phyloP scores from a whole-genome alignment of 1,140 invertebrate genomes.

The Samia ricini region DNA sequence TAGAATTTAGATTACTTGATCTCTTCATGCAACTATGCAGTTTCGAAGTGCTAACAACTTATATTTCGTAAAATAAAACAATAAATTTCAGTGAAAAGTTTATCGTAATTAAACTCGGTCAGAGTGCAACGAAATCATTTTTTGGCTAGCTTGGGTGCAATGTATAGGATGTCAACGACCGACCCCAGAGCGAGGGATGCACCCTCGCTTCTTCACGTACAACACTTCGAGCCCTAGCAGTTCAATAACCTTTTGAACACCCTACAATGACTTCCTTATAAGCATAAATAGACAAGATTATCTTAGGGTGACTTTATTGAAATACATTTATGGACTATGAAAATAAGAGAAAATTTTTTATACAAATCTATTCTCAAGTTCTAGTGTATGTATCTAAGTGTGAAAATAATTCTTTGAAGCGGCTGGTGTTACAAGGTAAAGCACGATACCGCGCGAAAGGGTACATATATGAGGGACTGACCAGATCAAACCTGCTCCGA shows the following conservation, averaged over 20 bases:
- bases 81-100: background rate
- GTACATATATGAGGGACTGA: too few species aligned
- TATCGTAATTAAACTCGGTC: background rate
- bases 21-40: too few species aligned
- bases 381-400: too few species aligned
- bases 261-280: background rate
- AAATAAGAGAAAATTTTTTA: too few species aligned
- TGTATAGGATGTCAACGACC: conserved; percentile 63
- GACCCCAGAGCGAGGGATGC: conserved; percentile 47
- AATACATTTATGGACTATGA: too few species aligned
- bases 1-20: too few species aligned
- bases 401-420: too few species aligned
- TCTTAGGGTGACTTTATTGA: background rate
- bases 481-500: too few species aligned
- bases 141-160: conserved; percentile 40
- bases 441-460: too few species aligned
- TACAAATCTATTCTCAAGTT: too few species aligned
- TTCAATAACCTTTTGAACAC: conserved; percentile 49
- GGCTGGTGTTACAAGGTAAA: too few species aligned
- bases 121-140: conserved; percentile 48
- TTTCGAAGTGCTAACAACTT: background rate
- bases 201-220: conserved; percentile 51
- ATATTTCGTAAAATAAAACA: background rate
- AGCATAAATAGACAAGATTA: background rate
- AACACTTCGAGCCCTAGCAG: conserved; percentile 54